Base-by-base conservation (phyloP, 2,888 invertebrate species). In the Heliconius erato region DNA sequence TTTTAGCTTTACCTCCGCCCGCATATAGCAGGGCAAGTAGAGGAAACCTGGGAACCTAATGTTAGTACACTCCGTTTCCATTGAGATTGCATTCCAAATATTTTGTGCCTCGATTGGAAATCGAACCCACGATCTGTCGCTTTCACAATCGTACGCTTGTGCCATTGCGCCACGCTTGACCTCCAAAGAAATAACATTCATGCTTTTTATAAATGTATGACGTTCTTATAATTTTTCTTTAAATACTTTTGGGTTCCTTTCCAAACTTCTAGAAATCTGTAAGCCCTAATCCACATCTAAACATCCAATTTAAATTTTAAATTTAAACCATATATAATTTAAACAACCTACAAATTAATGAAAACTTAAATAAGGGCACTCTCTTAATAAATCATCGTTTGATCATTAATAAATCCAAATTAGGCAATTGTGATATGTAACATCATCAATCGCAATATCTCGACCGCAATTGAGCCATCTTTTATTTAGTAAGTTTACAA, bases 361-460 rank as follows among this genome's bases (percentile, higher is more conserved):
- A 63, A 76, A 1, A 59, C n/a, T 19, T 14, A 26, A 72, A 44
- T 72, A 26, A 63, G 63, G 40, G n/a, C 59, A 76, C 7, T 59
- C 59, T 63, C 4, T 35, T 63, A 76, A 76, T 76, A 63, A 35
- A 76, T 76, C 76, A 63, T 76, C 16, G 19, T 59, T n/a, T 23
- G 32, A 35, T 76, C 63, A 40, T 76, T 76, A 76, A 76, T 63
- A 63, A 76, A 76, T 40, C 59, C 4, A 63, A 76, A 76, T 76
- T 76, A 76, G 26, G 76, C 63, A 63, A 63, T 35, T 63, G 63
- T 76, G 23, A 76, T 76, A 14, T 76, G 49, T 72, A 72, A 72
- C 44, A 76, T 76, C 77, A 81, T 63, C 65, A 81, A 71, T 63
- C 44, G 74, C 68, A 67, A 69, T 68, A 76, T 67, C 40, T 44